Evolutionary conservation across 1,140 invertebrate species (phyloP), one percentile per base, ranked within the genome.

Genomic region (Drosophila elegans): DNA sequence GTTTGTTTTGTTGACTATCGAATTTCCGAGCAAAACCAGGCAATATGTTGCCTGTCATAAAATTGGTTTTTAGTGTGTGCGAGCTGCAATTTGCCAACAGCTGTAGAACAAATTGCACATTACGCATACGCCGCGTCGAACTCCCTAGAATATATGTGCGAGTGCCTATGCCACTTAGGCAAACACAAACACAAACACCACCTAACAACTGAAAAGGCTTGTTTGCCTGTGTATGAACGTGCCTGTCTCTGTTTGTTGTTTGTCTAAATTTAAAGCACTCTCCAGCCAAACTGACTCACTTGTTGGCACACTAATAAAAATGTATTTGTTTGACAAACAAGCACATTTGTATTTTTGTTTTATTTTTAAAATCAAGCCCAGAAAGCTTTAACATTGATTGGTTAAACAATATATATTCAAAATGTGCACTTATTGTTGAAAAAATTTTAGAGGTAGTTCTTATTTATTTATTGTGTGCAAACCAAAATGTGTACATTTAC

Each of bases 61-160:
- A 79, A 81, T 77, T 80, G 69, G 53, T 55, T 80, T 55, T 74
- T 62, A 51, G 48, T 49, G 36, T 59, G 46, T 48, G 49, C 29
- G 41, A 45, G 55, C 61, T 80, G 79, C 82, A 86, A 85, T 85
- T 85, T 85, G 78, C 69, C 73, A 78, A 63, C 83, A 83, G 84
- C 84, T 79, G 84, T 82, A 61, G 75, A 86, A 68, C 83, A 86
- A 86, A 86, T 88, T 86, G 83, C 79, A 86, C 63, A 86, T 88
- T 86, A 86, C 83, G 84, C 84, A 86, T 86, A 86, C 83, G 83
- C 84, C 72, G 52, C 74, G 61, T 67, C 62, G 74, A 80, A 57
- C 74, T 29, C 21, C 48, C 21, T 55, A 41, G 34, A 52, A 66
- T 68, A 9, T 56, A 13, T 13, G n/a, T 32, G 61, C 4, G 44